Conservation (phyloP, 2,797 vertebrate genomes). For the Squalus acanthias region DNA sequence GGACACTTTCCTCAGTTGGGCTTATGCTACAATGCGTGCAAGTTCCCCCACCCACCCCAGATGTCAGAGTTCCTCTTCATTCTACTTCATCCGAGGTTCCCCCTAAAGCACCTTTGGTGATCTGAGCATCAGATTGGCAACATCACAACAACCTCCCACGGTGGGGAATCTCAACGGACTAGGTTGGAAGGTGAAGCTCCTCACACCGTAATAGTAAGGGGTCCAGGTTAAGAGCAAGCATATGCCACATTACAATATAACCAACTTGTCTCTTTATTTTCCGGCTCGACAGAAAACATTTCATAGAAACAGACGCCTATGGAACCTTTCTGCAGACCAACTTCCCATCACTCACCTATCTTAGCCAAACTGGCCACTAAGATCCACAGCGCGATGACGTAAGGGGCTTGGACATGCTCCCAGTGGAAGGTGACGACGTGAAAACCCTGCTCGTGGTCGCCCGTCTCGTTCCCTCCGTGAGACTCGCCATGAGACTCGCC, state of each 20-base stretch:
- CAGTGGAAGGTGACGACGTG: constrained; percentile 41
- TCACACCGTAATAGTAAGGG: neutral
- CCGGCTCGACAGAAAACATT: neutral
- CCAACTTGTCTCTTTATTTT: neutral
- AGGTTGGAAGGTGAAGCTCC: neutral
- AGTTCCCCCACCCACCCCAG: neutral
- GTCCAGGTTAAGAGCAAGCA: neutral
- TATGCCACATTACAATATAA: neutral
- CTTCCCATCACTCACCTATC: constrained; percentile 44
- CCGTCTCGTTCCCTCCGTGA: neutral
- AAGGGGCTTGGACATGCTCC: constrained; percentile 25
- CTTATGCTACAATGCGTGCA: no score
- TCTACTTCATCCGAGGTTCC: neutral
- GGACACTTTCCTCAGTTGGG: neutral
- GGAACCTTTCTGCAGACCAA: neutral
- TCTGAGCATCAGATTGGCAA: neutral
- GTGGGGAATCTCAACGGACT: no score
- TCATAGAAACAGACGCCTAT: neutral
- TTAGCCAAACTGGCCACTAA: constrained; percentile 45
- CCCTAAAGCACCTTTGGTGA: neutral
- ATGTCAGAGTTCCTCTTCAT: neutral
- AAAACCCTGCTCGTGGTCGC: neutral
- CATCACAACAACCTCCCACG: neutral
- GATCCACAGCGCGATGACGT: constrained; percentile 45
- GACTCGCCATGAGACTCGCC: neutral